phyloP scores from a whole-genome alignment of 2,113 vertebrate species.

The Bubo scandiacus region DNA sequence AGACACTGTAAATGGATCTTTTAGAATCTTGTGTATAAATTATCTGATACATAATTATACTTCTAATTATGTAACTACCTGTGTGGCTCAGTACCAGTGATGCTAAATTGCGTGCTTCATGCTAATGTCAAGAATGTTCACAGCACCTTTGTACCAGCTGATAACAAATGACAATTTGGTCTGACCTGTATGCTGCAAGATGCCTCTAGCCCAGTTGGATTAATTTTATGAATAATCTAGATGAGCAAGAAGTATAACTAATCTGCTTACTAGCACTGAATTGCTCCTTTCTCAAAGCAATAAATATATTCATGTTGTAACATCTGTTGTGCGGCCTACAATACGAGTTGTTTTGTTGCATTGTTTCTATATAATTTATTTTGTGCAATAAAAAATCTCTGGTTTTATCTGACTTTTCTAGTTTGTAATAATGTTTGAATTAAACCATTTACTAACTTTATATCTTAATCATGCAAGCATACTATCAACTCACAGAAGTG shows the following conservation, averaged over 20 bases:
- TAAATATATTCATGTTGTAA: constrained; percentile 73
- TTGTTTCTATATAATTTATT: constrained; percentile 76
- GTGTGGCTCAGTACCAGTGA: neutral
- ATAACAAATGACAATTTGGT: constrained; percentile 6
- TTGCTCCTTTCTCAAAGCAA: constrained; percentile 74
- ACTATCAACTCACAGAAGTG: neutral
- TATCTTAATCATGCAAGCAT: neutral
- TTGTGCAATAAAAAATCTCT: constrained; percentile 72
- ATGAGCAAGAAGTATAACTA: constrained; percentile 65
- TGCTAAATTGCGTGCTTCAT: neutral
- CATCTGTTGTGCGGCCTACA: constrained; percentile 65
- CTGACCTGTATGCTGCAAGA: constrained; percentile 54
- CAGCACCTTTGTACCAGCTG: constrained; percentile 27
- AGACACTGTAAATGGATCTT: neutral
- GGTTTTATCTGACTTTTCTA: constrained; percentile 57
- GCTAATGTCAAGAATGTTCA: constrained; percentile 51
- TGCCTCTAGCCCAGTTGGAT: constrained; percentile 70
- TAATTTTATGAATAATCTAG: constrained; percentile 58
- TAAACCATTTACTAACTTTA: neutral
- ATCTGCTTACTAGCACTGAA: constrained; percentile 72
- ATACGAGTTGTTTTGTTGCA: constrained; percentile 63
- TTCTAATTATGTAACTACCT: neutral
- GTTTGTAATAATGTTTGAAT: constrained; percentile 24
- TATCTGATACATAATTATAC: neutral
- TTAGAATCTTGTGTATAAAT: neutral